Base-by-base conservation (phyloP, 2,797 vertebrate genomes). In the Yasuhikotakia modesta region DNA sequence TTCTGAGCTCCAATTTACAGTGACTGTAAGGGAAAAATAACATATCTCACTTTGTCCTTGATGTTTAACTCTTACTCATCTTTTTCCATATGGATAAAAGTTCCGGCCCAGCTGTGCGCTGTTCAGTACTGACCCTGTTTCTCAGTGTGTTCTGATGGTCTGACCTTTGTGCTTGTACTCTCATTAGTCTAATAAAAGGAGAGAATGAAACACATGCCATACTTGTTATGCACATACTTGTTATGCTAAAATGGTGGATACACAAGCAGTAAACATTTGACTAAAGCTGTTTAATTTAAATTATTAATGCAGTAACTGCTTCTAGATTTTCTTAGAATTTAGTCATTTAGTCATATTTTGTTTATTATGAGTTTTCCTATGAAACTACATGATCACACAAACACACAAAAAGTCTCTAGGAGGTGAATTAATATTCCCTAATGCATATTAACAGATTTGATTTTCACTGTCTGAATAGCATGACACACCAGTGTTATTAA, bases 371-470 rank as follows among this genome's bases (percentile, higher is more conserved):
- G 27, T 19, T 63, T n/a, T 19, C 1, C 60, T 35, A 17, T 4
- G 16, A 10, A 35, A 35, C 7, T 11, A 30, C 30, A 24, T 30
- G 24, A 60, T 57, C 12, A 16, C 4, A 16, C 27, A 61, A 61
- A 3, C 22, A 17, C 16, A 69, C 21, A 45, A 64, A 58, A n/a
- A n/a, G n/a, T n/a, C n/a, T n/a, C n/a, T 6, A 72, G 12, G 65
- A 13, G n/a, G 50, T 32, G 52, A 53, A 70, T 50, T 63, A 52
- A 67, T 76, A 73, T 81, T 63, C 46, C 73, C 63, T 24, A 60
- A 78, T 69, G 24, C 27, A 67, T 81, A 73, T 81, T 76, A 79
- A 71, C 63, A 71, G 45, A 79, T 76, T 75, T 71, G 53, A 79
- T 76, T 75, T 71, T 71, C 48, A 73, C 16, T 52, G 21, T 75